Evolutionary conservation across 2,888 invertebrate genomes (phyloP), one percentile per base, ranked within the genome.

Genomic region (Plebejus anna): DNA sequence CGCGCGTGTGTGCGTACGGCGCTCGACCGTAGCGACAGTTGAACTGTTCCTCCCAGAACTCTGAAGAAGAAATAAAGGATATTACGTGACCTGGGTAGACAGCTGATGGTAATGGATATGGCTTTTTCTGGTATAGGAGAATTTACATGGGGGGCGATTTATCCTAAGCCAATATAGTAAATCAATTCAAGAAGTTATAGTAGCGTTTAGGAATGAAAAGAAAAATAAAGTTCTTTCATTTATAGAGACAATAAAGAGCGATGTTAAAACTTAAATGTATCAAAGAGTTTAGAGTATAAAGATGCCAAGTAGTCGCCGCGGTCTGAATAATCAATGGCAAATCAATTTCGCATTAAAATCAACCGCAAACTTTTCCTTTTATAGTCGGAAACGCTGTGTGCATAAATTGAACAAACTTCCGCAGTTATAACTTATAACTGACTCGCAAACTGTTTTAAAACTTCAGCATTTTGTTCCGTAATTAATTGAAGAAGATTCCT

Each of bases 1-100:
- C 96, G 83, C 97, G 97, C 0, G 97, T 97, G 86, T 97, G 47
- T 7, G 28, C 51, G 76, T 94, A 92, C 0, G 96, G 95, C 78
- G 97, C 96, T 83, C 97, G 97, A 0, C 97, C 97, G 86, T 97
- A 97, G 2, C 96, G 96, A 85, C 98, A 99, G 79, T 97, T 96
- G 89, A 99, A 99, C 86, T 98, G 97, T 86, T 98, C 96, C 83
- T 99, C 99, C 98, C 98, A 98, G 89, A 98, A 98, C 91, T 98
- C 98, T 98, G 94, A 0, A 70, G 61, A 55, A 59, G 16, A 59
- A 57, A 28, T 72, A 28, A 32, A 28, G 11, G 22, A 22, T 28
- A 57, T 57, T n/a, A 57, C 57, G n/a, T 57, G n/a, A 57, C n/a
- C 0, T 38, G 38, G 22, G 22, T 22, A 57, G 57, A 16, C n/a